phyloP scores from a whole-genome alignment of 2,113 vertebrate species.

The Tinamus guttatus region DNA sequence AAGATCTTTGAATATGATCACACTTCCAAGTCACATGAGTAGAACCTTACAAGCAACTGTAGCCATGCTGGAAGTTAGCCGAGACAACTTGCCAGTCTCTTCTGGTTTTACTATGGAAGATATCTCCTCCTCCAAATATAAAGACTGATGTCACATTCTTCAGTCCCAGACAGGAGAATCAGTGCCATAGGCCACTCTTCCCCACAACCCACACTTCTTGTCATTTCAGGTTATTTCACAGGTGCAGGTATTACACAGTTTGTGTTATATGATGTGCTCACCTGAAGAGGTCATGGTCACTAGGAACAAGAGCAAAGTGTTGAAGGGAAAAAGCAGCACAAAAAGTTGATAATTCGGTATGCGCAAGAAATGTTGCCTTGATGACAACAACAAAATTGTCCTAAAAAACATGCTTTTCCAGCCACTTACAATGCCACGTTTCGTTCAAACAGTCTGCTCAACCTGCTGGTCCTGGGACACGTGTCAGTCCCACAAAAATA shows the following conservation, averaged over 20 bases:
- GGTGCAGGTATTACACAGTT: neutral
- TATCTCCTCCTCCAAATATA: neutral
- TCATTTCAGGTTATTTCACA: neutral
- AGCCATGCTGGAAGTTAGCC: neutral
- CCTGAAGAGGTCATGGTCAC: neutral
- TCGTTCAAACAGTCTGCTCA: neutral
- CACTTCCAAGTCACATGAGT: neutral
- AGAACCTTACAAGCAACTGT: neutral
- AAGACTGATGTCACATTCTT: neutral
- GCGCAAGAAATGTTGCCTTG: neutral
- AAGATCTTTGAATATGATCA: neutral
- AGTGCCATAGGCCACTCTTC: neutral
- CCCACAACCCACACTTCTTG: neutral
- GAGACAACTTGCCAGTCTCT: neutral
- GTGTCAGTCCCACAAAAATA: neutral
- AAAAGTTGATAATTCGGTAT: neutral
- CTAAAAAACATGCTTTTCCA: neutral
- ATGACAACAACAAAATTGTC: neutral
- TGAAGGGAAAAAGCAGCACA: neutral
- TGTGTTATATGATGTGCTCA: neutral
- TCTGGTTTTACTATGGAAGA: neutral
- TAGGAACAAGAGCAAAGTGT: neutral
- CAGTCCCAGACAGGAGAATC: neutral
- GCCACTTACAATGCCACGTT: neutral
- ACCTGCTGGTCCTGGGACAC: rapidly evolving